Base-by-base conservation (phyloP, 2,888 invertebrate genomes). In the Cryptophagus acutangulus region DNA sequence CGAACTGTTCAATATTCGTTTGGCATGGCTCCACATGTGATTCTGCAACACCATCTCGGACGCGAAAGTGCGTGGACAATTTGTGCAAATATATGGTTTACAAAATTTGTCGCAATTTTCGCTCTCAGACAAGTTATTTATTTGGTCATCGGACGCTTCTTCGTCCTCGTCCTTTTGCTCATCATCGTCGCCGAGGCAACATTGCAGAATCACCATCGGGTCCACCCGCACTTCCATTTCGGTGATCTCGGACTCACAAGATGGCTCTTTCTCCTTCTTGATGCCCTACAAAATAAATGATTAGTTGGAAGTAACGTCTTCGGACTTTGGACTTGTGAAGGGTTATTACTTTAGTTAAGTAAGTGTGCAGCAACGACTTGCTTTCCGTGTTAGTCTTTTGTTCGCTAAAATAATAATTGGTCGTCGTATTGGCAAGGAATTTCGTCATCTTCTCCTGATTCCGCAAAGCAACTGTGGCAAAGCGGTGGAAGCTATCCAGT, bases 201-300 rank as follows among this genome's bases (percentile, higher is more conserved):
- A 79, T 54, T 81, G 78, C 31, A 82, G 63, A 52, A 82, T 77
- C 60, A 81, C 69, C 80, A 82, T 81, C 2, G 83, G 82, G 62
- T 83, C 83, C 1, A 83, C 75, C 59, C 74, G 76, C 1, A 83
- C 76, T 70, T 83, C 82, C 74, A 83, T 77, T 67, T 79, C 74
- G 36, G 74, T 74, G 36, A 70, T 64, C 59, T 67, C 67, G 38
- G 55, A 45, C 40, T 66, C 66, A 38, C 49, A 43, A 33, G 49
- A 34, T n/a, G n/a, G n/a, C 15, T 51, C 54, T 41, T 57, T 59
- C 39, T 60, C 61, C 45, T n/a, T n/a, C n/a, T 57, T 59, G 16
- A 54, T 45, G 36, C 59, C 61, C 62, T 63, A 20, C 31, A 52
- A 12, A 31, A 31, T n/a, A n/a, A n/a, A n/a, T n/a, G n/a, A 20